Percentiles rank a stretch among this genome's conserved stretches.
These are phyloP conservation scores for Leucopternis melanops DNA, from an alignment of 2,113 vertebrate species.

Conservation along the genomic window DNA sequence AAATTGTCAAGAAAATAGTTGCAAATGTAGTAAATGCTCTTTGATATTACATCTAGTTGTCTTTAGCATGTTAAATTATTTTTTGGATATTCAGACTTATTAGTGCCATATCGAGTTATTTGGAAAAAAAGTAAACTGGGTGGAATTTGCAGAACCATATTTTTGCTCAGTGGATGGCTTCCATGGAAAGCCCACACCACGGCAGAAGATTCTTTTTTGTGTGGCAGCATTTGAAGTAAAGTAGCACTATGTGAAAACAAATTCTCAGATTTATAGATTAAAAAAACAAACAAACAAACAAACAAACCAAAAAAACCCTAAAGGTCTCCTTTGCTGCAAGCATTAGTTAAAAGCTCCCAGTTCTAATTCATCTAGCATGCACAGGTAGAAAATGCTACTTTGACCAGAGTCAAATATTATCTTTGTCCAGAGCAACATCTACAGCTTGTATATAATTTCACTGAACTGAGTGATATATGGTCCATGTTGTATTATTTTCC, in stretches of 20 bases:
- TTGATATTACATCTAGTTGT: not conserved
- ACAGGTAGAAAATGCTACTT: not conserved
- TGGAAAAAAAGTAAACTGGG: not conserved
- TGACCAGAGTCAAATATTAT: not conserved
- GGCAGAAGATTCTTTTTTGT: not conserved
- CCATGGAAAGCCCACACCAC: not conserved
- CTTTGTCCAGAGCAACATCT: not conserved
- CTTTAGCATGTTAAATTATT: not conserved
- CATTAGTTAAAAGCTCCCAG: not conserved
- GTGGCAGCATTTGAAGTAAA: not conserved
- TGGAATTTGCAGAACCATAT: not conserved
- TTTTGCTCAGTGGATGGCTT: not conserved
- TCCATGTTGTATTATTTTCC: not conserved
- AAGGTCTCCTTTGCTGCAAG: not conserved
- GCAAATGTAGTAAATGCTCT: not conserved
- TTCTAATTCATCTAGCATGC: not conserved
- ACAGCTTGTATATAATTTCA: not conserved
- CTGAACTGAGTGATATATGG: not conserved
- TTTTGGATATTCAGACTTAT: conserved; percentile 24
- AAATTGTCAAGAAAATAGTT: not conserved
- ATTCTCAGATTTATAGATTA: not conserved
- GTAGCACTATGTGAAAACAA: not conserved
- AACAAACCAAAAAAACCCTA: not conserved
- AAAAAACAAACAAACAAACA: too few species aligned
- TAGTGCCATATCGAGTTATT: conserved; percentile 18